Evolutionary conservation across 2,797 vertebrate species (phyloP), one percentile per base, ranked within the genome.

Genomic region (Vultur gryphus): DNA sequence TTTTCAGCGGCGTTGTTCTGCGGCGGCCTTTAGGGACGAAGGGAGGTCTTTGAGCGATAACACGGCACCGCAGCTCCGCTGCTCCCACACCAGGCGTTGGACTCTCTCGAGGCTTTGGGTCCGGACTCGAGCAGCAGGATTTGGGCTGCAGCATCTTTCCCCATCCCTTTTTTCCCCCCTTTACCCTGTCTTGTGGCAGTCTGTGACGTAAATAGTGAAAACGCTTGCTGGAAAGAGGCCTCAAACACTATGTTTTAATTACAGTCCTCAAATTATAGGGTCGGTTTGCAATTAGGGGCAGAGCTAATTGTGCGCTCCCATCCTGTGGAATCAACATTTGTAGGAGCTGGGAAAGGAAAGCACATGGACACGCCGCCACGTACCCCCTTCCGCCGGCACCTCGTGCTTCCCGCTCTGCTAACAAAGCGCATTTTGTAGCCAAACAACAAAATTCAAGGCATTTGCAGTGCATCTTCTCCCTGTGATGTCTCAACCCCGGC

Each of bases 331-430:
- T 25, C 85, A 14, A 1, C 8, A 4, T 55, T 15, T 39, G 67
- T 2, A 13, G 79, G 79, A 51, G 54, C 78, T 33, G 75, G 65
- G 64, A 12, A 26, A 13, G 66, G 59, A 10, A 51, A 61, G 48
- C 72, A 1, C 48, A 2, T 0, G 58, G 82, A 28, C 31, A 4
- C 1, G 0, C 17, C 6, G 8, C 46, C 17, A 1, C 52, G 2
- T 41, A 8, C 12, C 31, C 57, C 46, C 41, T 70, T 16, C 61
- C 1, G 0, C 76, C 6, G 0, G 31, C 76, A 17, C 73, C 89
- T 59, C 5, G 0, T 11, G 73, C 44, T 44, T 20, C 93, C 83
- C 8, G 0, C 80, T 52, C 51, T 6, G 48, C 91, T 46, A 41
- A 5, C 76, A 65, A 49, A 75, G 12, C 89, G 8, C 17, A 0